Base-by-base conservation (phyloP, 2,888 invertebrate species). In the Quadroppia sp. region DNA sequence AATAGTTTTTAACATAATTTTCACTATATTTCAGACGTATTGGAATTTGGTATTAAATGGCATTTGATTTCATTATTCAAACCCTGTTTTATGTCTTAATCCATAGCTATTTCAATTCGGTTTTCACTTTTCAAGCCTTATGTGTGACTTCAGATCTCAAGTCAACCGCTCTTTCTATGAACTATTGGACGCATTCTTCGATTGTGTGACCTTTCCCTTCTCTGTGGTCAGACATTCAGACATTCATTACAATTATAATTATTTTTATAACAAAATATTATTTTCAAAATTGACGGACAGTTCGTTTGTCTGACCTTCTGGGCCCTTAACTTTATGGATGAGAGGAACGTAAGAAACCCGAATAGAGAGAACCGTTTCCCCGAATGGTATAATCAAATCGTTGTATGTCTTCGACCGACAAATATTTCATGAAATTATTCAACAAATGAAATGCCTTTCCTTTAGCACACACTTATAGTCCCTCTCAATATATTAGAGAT, bases 1-100 rank as follows among this genome's bases (percentile, higher is more conserved):
- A 17, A 30, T 32, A 13, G n/a, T 15, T 36, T 30, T 36, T 36
- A 20, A 40, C 1, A 15, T 17, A 20, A 17, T 36, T 13, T 64
- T 36, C 13, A 64, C n/a, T n/a, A 17, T 2, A 7, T 64, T 64
- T 28, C 30, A 64, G 69, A 69, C 69, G 15, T 69, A 69, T 45
- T 69, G 69, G 69, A 69, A 42, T 45, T 45, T 69, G 45, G 69
- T 69, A 42, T 45, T 40, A 20, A 64, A 32, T 64, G 13, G n/a
- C 2, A 40, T 23, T 30, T 40, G 17, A n/a, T 36, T 3, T 40
- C 1, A 25, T 25, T 25, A 53, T 25, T 4, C 50, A 50, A 50
- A 50, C 50, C 20, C 20, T 50, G 1, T 20, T 11, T 25, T 45
- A 20, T 25, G 4, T 23, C 42, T 15, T 20, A 40, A 69, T 25